These are phyloP conservation scores for Lithobates pipiens DNA, from an alignment of 2,797 vertebrate genomes.

Conservation along the genomic window DNA sequence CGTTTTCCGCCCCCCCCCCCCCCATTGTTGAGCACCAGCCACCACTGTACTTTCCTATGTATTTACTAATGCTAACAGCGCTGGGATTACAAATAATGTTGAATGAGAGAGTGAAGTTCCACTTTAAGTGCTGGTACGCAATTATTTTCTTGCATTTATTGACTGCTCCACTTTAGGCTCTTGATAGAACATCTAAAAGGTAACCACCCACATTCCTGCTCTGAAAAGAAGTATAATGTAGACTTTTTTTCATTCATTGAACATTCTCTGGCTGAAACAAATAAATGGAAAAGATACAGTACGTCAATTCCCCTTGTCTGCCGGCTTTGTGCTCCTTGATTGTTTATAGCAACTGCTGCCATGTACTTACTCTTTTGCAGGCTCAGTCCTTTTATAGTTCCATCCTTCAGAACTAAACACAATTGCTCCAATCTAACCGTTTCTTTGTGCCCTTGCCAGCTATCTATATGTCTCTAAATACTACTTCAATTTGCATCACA, in stretches of 20 bases:
- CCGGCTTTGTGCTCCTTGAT: neutral
- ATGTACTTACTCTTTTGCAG: neutral
- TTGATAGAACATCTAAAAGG: neutral
- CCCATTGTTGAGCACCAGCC: too few species aligned
- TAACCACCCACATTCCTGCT: neutral
- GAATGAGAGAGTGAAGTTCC: too few species aligned
- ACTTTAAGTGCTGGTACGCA: too few species aligned
- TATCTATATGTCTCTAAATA: neutral
- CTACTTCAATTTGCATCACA: neutral
- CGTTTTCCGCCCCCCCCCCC: too few species aligned
- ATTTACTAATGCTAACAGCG: too few species aligned
- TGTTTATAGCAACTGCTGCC: conserved; percentile 9
- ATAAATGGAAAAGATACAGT: neutral
- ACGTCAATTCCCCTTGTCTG: neutral
- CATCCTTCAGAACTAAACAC: neutral
- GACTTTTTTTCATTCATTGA: neutral
- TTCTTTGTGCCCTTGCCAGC: neutral
- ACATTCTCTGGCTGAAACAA: neutral
- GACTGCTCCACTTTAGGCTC: neutral
- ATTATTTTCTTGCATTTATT: too few species aligned
- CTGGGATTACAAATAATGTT: too few species aligned
- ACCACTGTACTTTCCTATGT: too few species aligned
- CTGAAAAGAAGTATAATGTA: neutral
- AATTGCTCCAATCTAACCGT: conserved; percentile 8
- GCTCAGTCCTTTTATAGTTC: neutral